Conservation (phyloP, 2,797 vertebrate genomes). For the Coregonus ussuriensis region DNA sequence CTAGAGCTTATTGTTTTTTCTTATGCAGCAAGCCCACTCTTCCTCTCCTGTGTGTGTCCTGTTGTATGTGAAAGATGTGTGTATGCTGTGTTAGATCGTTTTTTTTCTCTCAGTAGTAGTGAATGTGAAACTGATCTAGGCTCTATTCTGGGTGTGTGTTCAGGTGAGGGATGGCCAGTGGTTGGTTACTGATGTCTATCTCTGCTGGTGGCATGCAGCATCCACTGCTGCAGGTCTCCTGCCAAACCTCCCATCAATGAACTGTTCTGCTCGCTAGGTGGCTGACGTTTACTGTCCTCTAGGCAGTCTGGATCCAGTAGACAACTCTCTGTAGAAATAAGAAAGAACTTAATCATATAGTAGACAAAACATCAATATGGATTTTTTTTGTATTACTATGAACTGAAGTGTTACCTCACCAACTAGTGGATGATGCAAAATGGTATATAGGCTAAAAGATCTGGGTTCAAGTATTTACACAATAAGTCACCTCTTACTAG, state of each 20-base stretch:
- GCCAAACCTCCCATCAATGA: constrained; percentile 66
- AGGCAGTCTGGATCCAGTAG: constrained; percentile 62
- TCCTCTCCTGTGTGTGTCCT: background rate
- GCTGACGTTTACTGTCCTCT: constrained; percentile 49
- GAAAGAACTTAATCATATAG: background rate
- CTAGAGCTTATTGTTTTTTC: background rate
- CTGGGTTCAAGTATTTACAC: too few species aligned
- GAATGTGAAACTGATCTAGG: background rate
- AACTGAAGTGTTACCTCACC: too few species aligned
- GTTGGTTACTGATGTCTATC: constrained; percentile 42
- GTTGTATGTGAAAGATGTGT: too few species aligned
- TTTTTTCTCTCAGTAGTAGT: background rate
- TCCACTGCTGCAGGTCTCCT: constrained; percentile 68
- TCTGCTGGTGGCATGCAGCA: constrained; percentile 73
- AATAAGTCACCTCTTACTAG: too few species aligned
- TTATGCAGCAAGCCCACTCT: constrained; percentile 1
- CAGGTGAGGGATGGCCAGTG: background rate
- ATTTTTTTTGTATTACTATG: too few species aligned
- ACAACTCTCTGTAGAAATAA: constrained; percentile 69
- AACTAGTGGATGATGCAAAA: too few species aligned
- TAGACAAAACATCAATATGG: background rate
- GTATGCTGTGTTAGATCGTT: background rate
- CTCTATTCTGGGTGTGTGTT: constrained; percentile 23
- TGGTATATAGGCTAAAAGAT: too few species aligned
- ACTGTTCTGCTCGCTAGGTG: constrained; percentile 51